These are phyloP conservation scores for Crotalus tigris DNA, from an alignment of 2,113 vertebrate genomes.

Conservation along the genomic window DNA sequence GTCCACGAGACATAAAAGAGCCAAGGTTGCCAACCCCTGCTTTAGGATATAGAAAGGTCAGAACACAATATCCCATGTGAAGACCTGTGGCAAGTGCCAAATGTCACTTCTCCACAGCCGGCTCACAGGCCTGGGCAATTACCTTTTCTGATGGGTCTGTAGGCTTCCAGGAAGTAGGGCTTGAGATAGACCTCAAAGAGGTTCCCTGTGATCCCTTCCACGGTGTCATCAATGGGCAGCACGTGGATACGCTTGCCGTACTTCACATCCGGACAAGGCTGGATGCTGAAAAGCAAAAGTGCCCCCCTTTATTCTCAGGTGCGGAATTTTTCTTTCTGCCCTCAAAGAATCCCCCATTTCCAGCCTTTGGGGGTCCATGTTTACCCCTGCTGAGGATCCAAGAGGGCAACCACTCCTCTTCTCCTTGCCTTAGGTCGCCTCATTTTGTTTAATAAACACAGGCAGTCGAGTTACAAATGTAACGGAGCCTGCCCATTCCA, in stretches of 20 bases:
- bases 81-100: no score
- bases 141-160: conserved; percentile 98
- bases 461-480: no score
- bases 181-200: conserved; percentile 98
- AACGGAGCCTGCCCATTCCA: no score
- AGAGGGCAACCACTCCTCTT: not conserved
- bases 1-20: no score
- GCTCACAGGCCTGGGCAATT: not conserved
- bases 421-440: not conserved
- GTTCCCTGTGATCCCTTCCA: conserved; percentile 97
- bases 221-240: conserved; percentile 96
- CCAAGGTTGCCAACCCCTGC: no score
- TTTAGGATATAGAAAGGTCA: not conserved
- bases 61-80: no score
- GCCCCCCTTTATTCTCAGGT: conserved; percentile 24
- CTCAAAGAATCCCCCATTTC: not conserved
- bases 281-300: conserved; percentile 83
- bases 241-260: conserved; percentile 97
- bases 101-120: no score
- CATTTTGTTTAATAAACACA: no score
- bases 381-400: not conserved
- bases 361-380: not conserved
- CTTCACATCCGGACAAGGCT: conserved; percentile 98
- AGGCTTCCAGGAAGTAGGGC: conserved; percentile 98
- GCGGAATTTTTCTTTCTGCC: conserved; percentile 22